Base-by-base conservation (phyloP, 2,797 vertebrate genomes). In the Trematomus bernacchii region DNA sequence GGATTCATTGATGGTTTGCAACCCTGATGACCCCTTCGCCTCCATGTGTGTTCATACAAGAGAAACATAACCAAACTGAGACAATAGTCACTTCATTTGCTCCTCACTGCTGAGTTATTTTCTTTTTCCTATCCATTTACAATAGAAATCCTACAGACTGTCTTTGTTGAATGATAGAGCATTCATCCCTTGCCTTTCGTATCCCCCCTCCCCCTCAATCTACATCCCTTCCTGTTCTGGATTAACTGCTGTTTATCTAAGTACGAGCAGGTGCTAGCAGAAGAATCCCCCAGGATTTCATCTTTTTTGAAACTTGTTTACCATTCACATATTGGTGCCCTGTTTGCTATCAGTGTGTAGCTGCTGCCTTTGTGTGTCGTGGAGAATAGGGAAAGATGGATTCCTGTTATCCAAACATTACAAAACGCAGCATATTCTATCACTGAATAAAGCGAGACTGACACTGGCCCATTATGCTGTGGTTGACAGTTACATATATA, bases 191-290 rank as follows among this genome's bases (percentile, higher is more conserved):
- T 5, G 33, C 16, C n/a, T 48, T 69, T 50, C 16, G 33, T 37
- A 23, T 21, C 60, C 40, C 48, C 50, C 69, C 42, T 40, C 67
- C 71, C 30, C 64, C 42, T 75, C 44, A 59, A 44, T 76, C 69
- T 51, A 53, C 70, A 77, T 63, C 62, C 46, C 78, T 71, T 77
- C 72, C 82, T 85, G 73, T 82, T 89, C 53, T 80, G 81, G 78
- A 78, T 84, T 84, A 69, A 59, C 55, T 68, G 55, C 40, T 90
- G 85, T 91, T 89, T 86, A 76, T 91, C 80, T 65, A 84, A 84
- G 80, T 42, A 64, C 64, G 60, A 73, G 64, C 68, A 77, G 77
- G 83, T 81, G 79, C 66, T 85, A 85, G 43, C 74, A 51, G 53
- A 80, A 70, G 75, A 84, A 84, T 89, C 84, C 77, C 53, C 12